Conservation (phyloP, 35 echinoderm and acorn worm species). For the Apostichopus japonicus region DNA sequence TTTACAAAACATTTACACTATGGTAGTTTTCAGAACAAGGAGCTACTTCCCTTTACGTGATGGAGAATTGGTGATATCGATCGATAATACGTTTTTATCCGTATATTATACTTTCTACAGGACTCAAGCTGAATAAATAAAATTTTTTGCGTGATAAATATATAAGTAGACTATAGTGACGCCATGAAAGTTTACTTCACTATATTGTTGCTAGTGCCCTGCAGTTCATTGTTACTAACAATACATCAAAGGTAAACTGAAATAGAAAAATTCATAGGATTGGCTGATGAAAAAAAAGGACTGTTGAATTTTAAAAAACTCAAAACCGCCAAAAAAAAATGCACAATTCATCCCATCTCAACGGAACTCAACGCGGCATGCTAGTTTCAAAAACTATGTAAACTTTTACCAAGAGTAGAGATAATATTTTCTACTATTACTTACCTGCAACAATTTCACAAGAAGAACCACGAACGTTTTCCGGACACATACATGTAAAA, state of each 20-base stretch:
- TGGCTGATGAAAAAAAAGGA: too few relatives aligned
- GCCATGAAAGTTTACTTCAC: too few relatives aligned
- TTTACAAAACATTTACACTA: background rate
- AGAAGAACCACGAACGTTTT: background rate
- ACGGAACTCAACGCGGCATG: background rate
- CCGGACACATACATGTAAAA: conserved; percentile 8
- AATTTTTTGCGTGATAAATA: too few relatives aligned
- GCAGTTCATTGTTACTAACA: too few relatives aligned
- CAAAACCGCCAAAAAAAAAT: background rate
- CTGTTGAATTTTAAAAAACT: too few relatives aligned
- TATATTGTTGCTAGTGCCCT: too few relatives aligned
- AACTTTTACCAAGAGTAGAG: background rate
- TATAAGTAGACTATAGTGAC: too few relatives aligned
- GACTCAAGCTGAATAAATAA: background rate
- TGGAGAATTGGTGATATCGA: background rate
- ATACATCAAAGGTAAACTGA: too few relatives aligned
- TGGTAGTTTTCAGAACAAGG: background rate
- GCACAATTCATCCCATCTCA: background rate
- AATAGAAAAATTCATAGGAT: too few relatives aligned
- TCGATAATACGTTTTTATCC: background rate
- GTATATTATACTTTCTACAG: background rate
- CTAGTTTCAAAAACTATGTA: too few relatives aligned
- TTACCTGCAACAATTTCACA: background rate
- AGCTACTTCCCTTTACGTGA: background rate
- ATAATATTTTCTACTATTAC: background rate